Evolutionary conservation across 2,113 vertebrate genomes (phyloP).

Genomic region (Oryctolagus cuniculus): mOryCun1.1 NC_091432.1:49730001-49730500

Average conservation of each 20-base stretch:
- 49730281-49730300: conserved; percentile 73
- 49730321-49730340: conserved; percentile 31
- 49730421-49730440: conserved; percentile 92
- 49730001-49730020: conserved; percentile 62
- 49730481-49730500: conserved; percentile 48
- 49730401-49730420: conserved; percentile 95
- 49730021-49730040: conserved; percentile 65
- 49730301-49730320: conserved; percentile 72
- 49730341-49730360: conserved; percentile 73
- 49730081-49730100: conserved; percentile 45
- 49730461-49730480: conserved; percentile 88
- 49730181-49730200: conserved; percentile 81
- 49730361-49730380: conserved; percentile 90
- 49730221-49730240: conserved; percentile 82
- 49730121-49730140: conserved; percentile 78
- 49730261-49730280: conserved; percentile 64
- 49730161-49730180: conserved; percentile 70
- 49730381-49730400: conserved; percentile 98
- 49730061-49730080: conserved; percentile 50
- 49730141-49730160: conserved; percentile 76
- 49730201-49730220: conserved; percentile 84
- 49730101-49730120: conserved; percentile 73
- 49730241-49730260: conserved; percentile 82
- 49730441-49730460: conserved; percentile 95
- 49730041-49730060: conserved; percentile 72